These are phyloP conservation scores for Pseudomyrmex gracilis DNA, from an alignment of 1,140 invertebrate genomes.

Conservation along the genomic window DNA sequence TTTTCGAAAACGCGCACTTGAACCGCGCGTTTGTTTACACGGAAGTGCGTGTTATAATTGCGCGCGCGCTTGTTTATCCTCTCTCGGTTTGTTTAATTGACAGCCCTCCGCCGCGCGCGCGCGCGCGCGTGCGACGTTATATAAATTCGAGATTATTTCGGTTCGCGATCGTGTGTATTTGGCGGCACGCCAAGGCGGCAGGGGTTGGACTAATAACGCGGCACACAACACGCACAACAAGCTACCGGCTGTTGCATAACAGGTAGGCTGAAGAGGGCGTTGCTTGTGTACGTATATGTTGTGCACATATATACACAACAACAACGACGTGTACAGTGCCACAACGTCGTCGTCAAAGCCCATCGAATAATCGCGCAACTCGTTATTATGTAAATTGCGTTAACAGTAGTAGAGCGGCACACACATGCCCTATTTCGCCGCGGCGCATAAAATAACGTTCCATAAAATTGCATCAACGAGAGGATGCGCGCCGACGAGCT, in stretches of 20 bases:
- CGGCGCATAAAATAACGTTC: too few relatives aligned
- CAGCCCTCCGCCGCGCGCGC: slow-evolving; percentile 57
- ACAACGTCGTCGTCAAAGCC: slow-evolving; percentile 54
- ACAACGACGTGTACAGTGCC: not conserved
- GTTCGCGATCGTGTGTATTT: slow-evolving; percentile 78
- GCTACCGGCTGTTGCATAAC: slow-evolving; percentile 79
- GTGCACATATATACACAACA: slow-evolving; percentile 55
- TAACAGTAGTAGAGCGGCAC: slow-evolving; percentile 58
- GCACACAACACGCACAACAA: slow-evolving; percentile 76
- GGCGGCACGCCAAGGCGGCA: slow-evolving; percentile 78
- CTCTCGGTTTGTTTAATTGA: slow-evolving; percentile 14
- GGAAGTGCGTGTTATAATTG: slow-evolving; percentile 13
- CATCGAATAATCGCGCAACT: slow-evolving; percentile 66
- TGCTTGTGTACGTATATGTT: slow-evolving; percentile 55
- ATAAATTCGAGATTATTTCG: slow-evolving; percentile 83
- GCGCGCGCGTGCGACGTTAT: slow-evolving; percentile 73
- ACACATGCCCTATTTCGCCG: slow-evolving; percentile 66
- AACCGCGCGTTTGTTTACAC: not conserved
- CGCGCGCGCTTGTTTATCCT: not conserved
- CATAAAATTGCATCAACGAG: not conserved
- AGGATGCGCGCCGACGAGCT: not conserved
- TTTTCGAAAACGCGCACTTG: too few relatives aligned
- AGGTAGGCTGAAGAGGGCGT: slow-evolving; percentile 70
- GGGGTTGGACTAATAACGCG: slow-evolving; percentile 79
- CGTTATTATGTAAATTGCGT: slow-evolving; percentile 76